phyloP scores from a whole-genome alignment of 2,797 vertebrate genomes.

The Chrysocyon brachyurus region DNA sequence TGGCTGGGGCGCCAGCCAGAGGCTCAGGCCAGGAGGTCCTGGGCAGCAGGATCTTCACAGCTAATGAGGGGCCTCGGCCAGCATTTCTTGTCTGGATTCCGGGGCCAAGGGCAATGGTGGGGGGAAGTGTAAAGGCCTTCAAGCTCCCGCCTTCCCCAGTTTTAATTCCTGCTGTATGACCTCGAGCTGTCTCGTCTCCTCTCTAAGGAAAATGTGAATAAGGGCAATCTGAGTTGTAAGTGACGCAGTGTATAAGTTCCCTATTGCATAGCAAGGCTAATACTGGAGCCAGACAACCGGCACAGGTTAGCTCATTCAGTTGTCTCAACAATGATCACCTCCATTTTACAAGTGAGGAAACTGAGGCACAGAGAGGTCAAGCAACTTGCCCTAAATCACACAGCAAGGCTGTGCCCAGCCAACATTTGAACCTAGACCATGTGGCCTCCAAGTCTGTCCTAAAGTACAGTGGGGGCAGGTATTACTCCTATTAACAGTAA shows the following conservation, averaged over 20 bases:
- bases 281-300: no score
- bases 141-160: background rate
- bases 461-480: background rate
- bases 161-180: conserved; percentile 19
- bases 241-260: background rate
- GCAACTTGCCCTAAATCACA: background rate
- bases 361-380: background rate
- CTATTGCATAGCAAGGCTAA: background rate
- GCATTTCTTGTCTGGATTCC: background rate
- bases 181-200: background rate
- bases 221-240: background rate
- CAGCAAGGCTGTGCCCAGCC: background rate
- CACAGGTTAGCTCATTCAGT: background rate
- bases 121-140: background rate
- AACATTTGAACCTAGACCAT: background rate
- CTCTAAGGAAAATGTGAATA: background rate
- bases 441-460: background rate
- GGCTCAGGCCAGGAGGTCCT: background rate
- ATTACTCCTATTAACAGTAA: background rate
- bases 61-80: background rate
- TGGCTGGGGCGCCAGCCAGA: background rate
- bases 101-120: background rate
- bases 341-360: background rate
- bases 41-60: background rate
- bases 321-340: background rate